Evolutionary conservation across 2,113 vertebrate species (phyloP).

Genomic region (Machaerirhynchus nigripectus): DNA sequence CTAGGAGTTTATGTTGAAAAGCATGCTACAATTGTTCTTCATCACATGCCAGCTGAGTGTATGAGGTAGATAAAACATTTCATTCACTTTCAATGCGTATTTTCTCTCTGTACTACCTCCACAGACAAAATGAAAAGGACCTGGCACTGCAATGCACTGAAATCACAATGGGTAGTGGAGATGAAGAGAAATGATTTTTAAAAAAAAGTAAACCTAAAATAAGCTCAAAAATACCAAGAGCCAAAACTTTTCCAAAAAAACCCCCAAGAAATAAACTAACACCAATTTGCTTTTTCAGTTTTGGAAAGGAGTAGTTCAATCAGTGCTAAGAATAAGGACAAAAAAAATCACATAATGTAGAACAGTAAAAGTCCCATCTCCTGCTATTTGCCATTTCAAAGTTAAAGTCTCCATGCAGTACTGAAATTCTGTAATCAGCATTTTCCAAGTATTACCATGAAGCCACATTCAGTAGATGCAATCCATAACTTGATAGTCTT

Average conservation of each 20-base stretch:
- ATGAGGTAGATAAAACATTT: not conserved
- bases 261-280: not conserved
- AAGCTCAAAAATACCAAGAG: not conserved
- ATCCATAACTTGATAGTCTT: not conserved
- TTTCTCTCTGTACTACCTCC: not conserved
- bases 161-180: not conserved
- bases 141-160: not conserved
- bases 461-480: not conserved
- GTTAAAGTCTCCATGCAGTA: not conserved
- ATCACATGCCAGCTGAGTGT: not conserved
- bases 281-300: not conserved
- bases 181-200: accelerated
- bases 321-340: not conserved
- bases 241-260: not conserved
- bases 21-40: not conserved
- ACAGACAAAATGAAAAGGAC: not conserved
- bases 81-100: not conserved
- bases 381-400: not conserved
- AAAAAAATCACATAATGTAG: not conserved
- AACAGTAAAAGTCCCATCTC: not conserved
- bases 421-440: not conserved
- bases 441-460: not conserved
- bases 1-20: not conserved
- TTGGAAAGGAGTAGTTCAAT: not conserved
- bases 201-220: not conserved